phyloP scores from a whole-genome alignment of 2,888 invertebrate genomes.

The Xestobium rufovillosum region DNA sequence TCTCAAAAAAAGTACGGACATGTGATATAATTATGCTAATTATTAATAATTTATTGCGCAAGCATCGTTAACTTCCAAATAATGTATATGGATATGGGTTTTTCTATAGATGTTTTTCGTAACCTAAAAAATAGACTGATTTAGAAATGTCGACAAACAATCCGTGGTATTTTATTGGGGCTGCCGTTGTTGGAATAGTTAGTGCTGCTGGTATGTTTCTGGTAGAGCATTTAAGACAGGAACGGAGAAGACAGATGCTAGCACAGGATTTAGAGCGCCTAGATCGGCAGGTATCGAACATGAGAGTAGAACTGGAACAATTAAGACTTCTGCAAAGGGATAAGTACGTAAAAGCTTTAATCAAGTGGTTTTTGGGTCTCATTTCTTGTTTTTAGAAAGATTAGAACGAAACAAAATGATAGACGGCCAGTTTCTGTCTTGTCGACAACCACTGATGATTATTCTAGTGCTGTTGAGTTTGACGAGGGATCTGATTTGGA shows the following conservation, averaged over 20 bases:
- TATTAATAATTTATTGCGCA: too few species aligned
- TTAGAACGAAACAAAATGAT: conserved; percentile 12
- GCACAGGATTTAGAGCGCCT: conserved; percentile 36
- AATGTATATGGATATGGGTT: too few species aligned
- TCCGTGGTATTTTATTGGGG: conserved; percentile 29
- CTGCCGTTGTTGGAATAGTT: conserved; percentile 38
- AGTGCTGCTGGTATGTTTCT: conserved; percentile 39
- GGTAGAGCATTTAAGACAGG: conserved; percentile 37
- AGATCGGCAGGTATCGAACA: conserved; percentile 32
- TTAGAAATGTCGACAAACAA: conserved; percentile 1
- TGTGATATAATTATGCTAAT: too few species aligned
- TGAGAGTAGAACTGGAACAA: conserved; percentile 34
- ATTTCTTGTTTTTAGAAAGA: conserved; percentile 7
- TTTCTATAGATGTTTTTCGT: too few species aligned
- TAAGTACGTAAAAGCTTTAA: conserved; percentile 13
- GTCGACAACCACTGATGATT: conserved; percentile 32
- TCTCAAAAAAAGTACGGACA: too few species aligned
- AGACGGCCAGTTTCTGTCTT: conserved; percentile 15
- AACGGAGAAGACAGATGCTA: conserved; percentile 34
- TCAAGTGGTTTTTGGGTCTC: neutral
- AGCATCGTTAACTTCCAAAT: too few species aligned
- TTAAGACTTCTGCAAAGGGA: conserved; percentile 29
- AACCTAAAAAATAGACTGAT: too few species aligned
- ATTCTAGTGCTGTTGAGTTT: conserved; percentile 32
- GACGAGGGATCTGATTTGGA: conserved; percentile 41